Conservation (phyloP, 2,113 vertebrate species). For the Amazona vittata region DNA sequence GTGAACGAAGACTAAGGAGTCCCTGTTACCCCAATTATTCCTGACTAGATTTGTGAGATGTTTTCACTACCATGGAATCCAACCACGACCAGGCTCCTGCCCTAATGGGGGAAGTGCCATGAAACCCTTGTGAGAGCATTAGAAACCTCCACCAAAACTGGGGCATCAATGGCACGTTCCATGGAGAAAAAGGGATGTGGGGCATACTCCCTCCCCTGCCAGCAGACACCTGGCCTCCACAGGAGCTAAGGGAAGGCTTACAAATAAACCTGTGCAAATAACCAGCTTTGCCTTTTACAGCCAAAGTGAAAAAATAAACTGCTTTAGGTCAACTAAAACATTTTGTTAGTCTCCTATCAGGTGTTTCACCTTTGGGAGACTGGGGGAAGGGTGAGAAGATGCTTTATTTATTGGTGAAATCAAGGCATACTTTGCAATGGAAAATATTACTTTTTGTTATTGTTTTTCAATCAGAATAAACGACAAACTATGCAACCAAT, state of each 20-base stretch:
- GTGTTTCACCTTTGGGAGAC: not conserved
- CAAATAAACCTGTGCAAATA: slow-evolving; percentile 19
- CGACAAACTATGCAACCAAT: not conserved
- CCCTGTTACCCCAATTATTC: slow-evolving; percentile 32
- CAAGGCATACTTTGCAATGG: not conserved
- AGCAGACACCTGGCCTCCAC: slow-evolving; percentile 15
- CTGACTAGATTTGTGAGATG: slow-evolving; percentile 47
- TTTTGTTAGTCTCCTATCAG: not conserved
- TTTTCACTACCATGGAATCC: slow-evolving; percentile 3
- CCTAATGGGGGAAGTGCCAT: not conserved
- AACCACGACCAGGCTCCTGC: not conserved
- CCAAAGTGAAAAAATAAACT: not conserved
- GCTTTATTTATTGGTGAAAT: not conserved
- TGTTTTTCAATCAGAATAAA: not conserved
- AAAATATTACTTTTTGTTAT: not conserved
- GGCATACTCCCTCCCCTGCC: not conserved
- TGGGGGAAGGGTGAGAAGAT: not conserved
- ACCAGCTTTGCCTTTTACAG: not conserved
- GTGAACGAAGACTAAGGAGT: slow-evolving; percentile 30
- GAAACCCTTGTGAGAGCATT: not conserved
- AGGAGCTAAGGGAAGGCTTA: not conserved
- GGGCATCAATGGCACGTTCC: not conserved
- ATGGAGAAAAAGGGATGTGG: not conserved
- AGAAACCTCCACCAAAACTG: not conserved
- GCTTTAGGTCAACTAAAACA: not conserved